Evolutionary conservation across 2,113 vertebrate species (phyloP).

Genomic region (Etheostoma cragini): DNA sequence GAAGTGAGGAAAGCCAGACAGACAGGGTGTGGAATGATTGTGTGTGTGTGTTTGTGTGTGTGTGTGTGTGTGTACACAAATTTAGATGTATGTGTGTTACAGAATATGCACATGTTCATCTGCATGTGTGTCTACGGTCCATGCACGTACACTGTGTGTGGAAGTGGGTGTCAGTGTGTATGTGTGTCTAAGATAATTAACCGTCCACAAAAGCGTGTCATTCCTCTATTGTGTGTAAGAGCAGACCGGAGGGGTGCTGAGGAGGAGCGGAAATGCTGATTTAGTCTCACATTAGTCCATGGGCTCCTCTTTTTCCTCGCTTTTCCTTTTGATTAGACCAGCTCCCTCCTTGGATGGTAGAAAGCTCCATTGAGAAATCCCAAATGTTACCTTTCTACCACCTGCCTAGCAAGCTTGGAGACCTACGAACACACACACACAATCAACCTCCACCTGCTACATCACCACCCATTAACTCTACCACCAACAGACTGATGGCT

Average conservation of each 20-base stretch:
- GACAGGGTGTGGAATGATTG: constrained; percentile 20
- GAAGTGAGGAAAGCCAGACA: constrained; percentile 30
- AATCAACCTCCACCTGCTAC: constrained; percentile 12
- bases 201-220: constrained; percentile 79
- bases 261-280: constrained; percentile 81
- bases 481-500: constrained; percentile 81
- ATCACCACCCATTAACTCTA: constrained; percentile 81
- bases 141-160: constrained; percentile 50
- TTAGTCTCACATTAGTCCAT: constrained; percentile 75
- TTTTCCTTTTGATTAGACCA: constrained; percentile 65
- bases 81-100: constrained; percentile 1
- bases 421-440: background rate
- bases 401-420: constrained; percentile 23
- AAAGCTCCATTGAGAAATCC: constrained; percentile 30
- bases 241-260: constrained; percentile 63
- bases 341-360: constrained; percentile 51
- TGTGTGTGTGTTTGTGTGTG: background rate
- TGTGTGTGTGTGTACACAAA: constrained; percentile 11
- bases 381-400: constrained; percentile 41
- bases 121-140: constrained; percentile 43
- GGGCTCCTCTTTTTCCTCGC: constrained; percentile 47
- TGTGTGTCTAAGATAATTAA: constrained; percentile 80
- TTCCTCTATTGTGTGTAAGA: constrained; percentile 77
- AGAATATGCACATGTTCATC: constrained; percentile 36
- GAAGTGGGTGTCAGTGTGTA: constrained; percentile 46